Evolutionary conservation across 1,140 invertebrate genomes (phyloP), one percentile per base, ranked within the genome.

Genomic region (Tribolium madens): DNA sequence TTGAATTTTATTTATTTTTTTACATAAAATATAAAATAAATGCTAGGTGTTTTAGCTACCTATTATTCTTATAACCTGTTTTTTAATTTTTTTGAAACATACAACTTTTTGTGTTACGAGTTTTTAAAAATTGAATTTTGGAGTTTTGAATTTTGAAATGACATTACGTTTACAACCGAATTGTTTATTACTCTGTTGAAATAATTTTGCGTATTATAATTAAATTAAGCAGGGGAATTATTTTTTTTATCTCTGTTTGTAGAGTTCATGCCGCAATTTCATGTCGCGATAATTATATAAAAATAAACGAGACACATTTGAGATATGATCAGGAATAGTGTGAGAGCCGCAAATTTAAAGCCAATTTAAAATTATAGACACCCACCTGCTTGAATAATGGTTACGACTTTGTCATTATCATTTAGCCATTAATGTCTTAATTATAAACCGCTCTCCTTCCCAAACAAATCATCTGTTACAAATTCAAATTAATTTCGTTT

Each of bases 371-470:
- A 57, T 57, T 57, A 17, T 21, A 57, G 18, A 57, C 52, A 57
- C 52, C 52, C 52, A 57, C 52, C 52, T 57, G 15, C 52, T 57
- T 57, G 17, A 57, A 21, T 57, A 57, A 57, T 21, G 18, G 18
- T 26, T 57, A 26, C 14, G 52, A 18, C 17, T 17, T 52, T 57
- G 14, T 57, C 36, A 21, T 21, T 57, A 21, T 12, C 18, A 57
- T 26, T 57, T 14, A 57, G 17, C 9, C 17, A 9, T 57, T 57
- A 57, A 57, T 57, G 52, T 57, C 52, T 57, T 57, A 57, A 57
- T 57, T 57, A 57, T 57, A 21, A 57, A 21, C 13, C 3, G 52
- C 17, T 26, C 4, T 10, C 2, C 2, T 31, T 31, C 2, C 26
- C 2, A 31, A 31, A 31, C 26, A 31, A 31, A 31, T 31, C 6